These are phyloP conservation scores for Tinamus major DNA, from an alignment of 2,797 vertebrate species.

Conservation along the genomic window DNA sequence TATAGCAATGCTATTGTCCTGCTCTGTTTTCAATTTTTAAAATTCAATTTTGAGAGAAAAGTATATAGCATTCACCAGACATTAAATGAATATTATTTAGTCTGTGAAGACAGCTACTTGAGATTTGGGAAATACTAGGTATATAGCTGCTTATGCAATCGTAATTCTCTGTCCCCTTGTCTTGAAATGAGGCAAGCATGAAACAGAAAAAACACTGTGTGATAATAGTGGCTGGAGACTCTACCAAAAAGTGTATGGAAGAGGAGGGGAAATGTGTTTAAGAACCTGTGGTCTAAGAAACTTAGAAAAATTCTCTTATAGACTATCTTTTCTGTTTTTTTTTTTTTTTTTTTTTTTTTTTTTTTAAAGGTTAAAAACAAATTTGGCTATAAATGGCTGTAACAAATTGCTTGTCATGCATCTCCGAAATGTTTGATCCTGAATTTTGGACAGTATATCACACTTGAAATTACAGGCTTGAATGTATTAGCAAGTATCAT, in stretches of 20 bases:
- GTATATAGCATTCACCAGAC: neutral
- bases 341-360: neutral
- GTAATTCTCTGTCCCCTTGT: neutral
- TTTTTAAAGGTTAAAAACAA: neutral
- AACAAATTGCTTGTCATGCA: neutral
- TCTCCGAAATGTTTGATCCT: neutral
- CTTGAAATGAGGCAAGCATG: neutral
- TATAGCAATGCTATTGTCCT: neutral
- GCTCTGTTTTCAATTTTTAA: neutral
- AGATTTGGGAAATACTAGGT: neutral
- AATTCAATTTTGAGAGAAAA: neutral
- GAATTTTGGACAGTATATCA: neutral
- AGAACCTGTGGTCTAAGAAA: neutral
- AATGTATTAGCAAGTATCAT: neutral
- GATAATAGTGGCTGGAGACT: neutral
- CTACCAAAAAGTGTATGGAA: neutral
- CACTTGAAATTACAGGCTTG: neutral
- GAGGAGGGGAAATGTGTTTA: neutral
- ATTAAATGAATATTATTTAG: neutral
- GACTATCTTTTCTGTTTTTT: neutral
- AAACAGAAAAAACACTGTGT: neutral
- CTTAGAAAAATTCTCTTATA: neutral
- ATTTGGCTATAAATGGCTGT: neutral
- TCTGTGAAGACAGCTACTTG: neutral
- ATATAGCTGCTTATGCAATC: neutral